phyloP scores from a whole-genome alignment of 2,888 invertebrate genomes.

The Tuberolachnus salignus region DNA sequence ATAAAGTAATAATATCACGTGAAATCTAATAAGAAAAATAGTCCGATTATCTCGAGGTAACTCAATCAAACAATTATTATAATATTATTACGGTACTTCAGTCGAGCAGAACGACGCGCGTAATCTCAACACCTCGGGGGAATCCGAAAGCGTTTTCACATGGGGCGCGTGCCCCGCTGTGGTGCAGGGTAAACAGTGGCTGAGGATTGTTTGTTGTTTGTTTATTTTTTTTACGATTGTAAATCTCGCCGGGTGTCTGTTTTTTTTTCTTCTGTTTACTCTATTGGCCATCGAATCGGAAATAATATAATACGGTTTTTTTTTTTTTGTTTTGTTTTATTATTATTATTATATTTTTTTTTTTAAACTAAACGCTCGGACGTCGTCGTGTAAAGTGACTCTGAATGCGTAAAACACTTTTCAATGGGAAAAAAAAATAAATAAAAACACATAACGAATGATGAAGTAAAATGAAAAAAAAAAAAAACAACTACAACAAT shows the following conservation, averaged over 20 bases:
- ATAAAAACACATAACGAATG: slow-evolving; percentile 46
- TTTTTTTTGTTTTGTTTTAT: background rate
- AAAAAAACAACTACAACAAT: slow-evolving; percentile 37
- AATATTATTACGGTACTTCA: background rate
- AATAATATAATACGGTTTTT: slow-evolving; percentile 41
- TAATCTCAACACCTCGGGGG: slow-evolving; percentile 15
- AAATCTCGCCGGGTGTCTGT: slow-evolving; percentile 30
- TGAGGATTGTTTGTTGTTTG: slow-evolving; percentile 12
- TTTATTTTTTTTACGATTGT: slow-evolving; percentile 11
- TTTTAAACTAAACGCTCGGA: slow-evolving; percentile 35
- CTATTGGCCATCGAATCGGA: slow-evolving; percentile 45
- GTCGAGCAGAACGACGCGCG: slow-evolving; percentile 4
- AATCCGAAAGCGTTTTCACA: slow-evolving; percentile 13
- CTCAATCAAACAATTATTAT: too few relatives aligned
- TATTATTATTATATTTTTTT: slow-evolving; percentile 7
- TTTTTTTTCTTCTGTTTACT: slow-evolving; percentile 40
- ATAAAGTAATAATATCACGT: too few relatives aligned
- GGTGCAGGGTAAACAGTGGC: slow-evolving; percentile 31
- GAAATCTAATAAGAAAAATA: too few relatives aligned
- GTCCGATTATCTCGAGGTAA: too few relatives aligned
- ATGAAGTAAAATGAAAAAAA: slow-evolving; percentile 37
- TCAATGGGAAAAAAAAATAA: slow-evolving; percentile 45
- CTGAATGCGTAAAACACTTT: slow-evolving; percentile 51
- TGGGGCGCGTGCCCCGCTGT: slow-evolving; percentile 49
- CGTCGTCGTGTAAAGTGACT: slow-evolving; percentile 51